Base-by-base conservation (phyloP, 2,888 invertebrate species). In the Poecilobothrus nobilitatus region DNA sequence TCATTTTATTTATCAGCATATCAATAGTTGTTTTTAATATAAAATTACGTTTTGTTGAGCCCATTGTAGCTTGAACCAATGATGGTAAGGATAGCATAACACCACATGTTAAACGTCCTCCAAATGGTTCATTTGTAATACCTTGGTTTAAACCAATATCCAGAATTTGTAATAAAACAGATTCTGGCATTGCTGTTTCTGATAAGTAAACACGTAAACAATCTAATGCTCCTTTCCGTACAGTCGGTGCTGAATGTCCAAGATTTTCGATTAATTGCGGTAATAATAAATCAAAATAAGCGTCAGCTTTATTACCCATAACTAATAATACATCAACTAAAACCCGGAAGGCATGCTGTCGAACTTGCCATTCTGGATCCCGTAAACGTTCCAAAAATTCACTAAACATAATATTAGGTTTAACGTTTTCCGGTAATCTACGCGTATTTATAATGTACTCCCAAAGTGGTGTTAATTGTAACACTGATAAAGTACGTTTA, bases 351-450 rank as follows among this genome's bases (percentile, higher is more conserved):
- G 92, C 92, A 79, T 93, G 91, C 73, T 92, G 89, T 12, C 92
- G 86, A 53, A 93, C 92, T 81, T 92, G 91, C 88, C 91, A 90
- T 79, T 93, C 92, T 1, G 91, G 90, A 78, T 91, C 91, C 62
- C 87, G 85, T 65, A 92, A 83, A 67, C 92, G 86, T 73, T 90
- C 89, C 65, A 88, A 84, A 76, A 92, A 87, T 74, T 91, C 91
- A 68, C 85, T 81, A 78, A 90, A 91, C 75, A 91, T 87, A 68
- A 86, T 84, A 70, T 84, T 83, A 2, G 87, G 86, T 76, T 89
- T 87, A 67, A 89, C 84, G 72, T 87, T 86, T 27, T 86, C 86
- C 63, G 92, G 92, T 68, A 92, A 84, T 68, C 88, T 86, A 70
- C 87, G 87, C 70, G 90, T 90, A 71, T 91, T 85, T 65, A 91